Evolutionary conservation across 1,140 invertebrate species (phyloP).

Genomic region (Brachionus sp.): DNA sequence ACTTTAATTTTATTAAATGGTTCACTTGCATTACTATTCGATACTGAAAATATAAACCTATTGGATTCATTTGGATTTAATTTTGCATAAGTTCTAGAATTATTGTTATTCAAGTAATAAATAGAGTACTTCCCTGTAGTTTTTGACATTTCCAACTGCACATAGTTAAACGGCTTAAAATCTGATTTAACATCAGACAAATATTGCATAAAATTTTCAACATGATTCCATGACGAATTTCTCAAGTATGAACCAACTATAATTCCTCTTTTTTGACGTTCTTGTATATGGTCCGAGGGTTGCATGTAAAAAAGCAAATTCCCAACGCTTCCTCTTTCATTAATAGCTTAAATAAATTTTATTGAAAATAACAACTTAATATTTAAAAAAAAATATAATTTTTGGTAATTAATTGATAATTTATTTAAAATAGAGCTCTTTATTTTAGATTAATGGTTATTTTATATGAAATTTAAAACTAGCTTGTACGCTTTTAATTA

Average conservation of each 20-base stretch:
- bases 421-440: too few relatives aligned
- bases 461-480: too few relatives aligned
- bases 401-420: too few relatives aligned
- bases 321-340: conserved; percentile 35
- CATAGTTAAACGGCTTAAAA: conserved; percentile 43
- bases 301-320: conserved; percentile 44
- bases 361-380: too few relatives aligned
- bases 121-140: conserved; percentile 10
- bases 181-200: conserved; percentile 19
- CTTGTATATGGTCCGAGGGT: neutral
- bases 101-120: conserved; percentile 38
- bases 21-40: conserved; percentile 18
- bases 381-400: too few relatives aligned
- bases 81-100: neutral
- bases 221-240: conserved; percentile 22
- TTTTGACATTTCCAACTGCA: conserved; percentile 32
- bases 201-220: neutral
- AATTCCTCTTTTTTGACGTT: conserved; percentile 21
- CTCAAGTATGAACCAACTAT: neutral
- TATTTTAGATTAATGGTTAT: too few relatives aligned
- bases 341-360: neutral
- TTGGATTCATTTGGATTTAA: neutral
- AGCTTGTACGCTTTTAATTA: too few relatives aligned
- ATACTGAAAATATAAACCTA: neutral
- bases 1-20: conserved; percentile 19